phyloP scores from a whole-genome alignment of 2,113 vertebrate genomes.

The Epinephelus fuscoguttatus region DNA sequence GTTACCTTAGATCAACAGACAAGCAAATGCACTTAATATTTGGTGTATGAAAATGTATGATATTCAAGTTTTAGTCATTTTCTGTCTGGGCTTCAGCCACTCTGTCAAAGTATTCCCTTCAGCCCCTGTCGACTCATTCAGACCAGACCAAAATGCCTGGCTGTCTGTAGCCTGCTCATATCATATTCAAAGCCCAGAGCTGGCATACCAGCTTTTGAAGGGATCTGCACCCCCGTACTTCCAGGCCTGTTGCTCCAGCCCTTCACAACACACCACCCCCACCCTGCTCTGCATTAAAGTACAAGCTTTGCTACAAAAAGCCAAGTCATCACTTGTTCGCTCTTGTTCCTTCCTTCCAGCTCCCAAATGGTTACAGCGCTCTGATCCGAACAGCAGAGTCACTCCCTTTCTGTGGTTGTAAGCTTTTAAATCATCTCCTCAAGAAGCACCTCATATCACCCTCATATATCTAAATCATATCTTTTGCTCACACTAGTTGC shows the following conservation, averaged over 20 bases:
- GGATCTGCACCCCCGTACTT: slow-evolving; percentile 15
- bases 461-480: slow-evolving; percentile 11
- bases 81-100: slow-evolving; percentile 1
- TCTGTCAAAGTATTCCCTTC: slow-evolving; percentile 11
- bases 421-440: slow-evolving; percentile 7
- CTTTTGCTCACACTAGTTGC: not conserved
- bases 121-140: slow-evolving; percentile 24
- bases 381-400: slow-evolving; percentile 19
- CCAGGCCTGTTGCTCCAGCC: slow-evolving; percentile 26
- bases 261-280: not conserved
- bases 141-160: slow-evolving; percentile 11
- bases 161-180: slow-evolving; percentile 14
- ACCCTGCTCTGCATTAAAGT: not conserved
- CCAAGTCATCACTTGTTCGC: slow-evolving; percentile 51
- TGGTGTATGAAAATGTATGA: not conserved
- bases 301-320: slow-evolving; percentile 17
- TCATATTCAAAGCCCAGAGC: slow-evolving; percentile 49
- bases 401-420: slow-evolving; percentile 33
- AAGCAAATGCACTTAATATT: not conserved
- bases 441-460: slow-evolving; percentile 10
- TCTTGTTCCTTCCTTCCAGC: slow-evolving; percentile 30
- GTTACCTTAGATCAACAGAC: slow-evolving; percentile 7
- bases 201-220: slow-evolving; percentile 38
- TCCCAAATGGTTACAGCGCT: not conserved
- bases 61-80: slow-evolving; percentile 17